phyloP scores from a whole-genome alignment of 2,888 invertebrate genomes.

The Endomychus coccineus region DNA sequence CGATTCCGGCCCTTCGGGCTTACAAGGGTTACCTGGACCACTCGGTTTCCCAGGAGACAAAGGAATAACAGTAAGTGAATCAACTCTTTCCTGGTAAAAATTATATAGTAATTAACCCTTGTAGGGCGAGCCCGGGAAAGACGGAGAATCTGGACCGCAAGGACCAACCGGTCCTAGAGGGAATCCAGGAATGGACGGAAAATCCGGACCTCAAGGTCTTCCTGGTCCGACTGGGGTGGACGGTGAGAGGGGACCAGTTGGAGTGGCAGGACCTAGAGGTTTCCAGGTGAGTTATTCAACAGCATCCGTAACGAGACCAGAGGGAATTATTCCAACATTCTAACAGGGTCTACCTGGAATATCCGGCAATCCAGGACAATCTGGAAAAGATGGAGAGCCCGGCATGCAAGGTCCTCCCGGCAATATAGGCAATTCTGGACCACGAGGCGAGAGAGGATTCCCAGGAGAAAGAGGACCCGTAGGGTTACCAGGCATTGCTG shows the following conservation, averaged over 20 bases:
- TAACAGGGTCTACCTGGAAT: conserved; percentile 56
- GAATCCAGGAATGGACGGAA: conserved; percentile 71
- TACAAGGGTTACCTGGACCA: conserved; percentile 72
- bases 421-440: conserved; percentile 49
- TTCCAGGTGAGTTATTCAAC: conserved; percentile 55
- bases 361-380: conserved; percentile 62
- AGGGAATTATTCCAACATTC: neutral
- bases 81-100: conserved; percentile 2
- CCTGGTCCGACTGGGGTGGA: conserved; percentile 64
- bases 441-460: conserved; percentile 58
- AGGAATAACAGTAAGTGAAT: conserved; percentile 55
- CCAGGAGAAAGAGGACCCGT: conserved; percentile 67
- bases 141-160: conserved; percentile 68
- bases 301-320: neutral
- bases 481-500: conserved; percentile 59
- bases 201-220: conserved; percentile 64
- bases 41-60: conserved; percentile 72
- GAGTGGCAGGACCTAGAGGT: conserved; percentile 70
- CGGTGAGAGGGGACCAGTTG: conserved; percentile 70
- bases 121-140: conserved; percentile 72
- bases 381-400: conserved; percentile 75
- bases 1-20: conserved; percentile 71
- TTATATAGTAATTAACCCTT: conserved; percentile 1
- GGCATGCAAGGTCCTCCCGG: conserved; percentile 62
- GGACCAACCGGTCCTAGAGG: conserved; percentile 73